Conservation (phyloP, 2,113 vertebrate species). For the Hystrix brachyura region DNA sequence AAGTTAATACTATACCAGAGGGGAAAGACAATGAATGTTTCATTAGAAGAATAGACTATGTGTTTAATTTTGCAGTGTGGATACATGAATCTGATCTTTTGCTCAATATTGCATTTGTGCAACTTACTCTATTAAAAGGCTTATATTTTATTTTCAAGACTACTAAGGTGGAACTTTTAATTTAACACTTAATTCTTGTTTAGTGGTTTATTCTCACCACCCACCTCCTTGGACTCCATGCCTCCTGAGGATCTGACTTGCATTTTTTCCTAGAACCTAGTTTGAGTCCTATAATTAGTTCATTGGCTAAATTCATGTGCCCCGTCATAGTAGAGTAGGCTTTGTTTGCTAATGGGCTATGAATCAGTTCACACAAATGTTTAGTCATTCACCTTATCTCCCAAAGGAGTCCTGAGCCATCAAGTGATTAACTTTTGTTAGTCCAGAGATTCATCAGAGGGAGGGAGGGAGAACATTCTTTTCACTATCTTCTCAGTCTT, state of each 20-base stretch:
- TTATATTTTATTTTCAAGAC: constrained; percentile 73
- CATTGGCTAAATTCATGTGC: neutral
- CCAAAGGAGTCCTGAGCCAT: neutral
- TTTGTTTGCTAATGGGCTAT: neutral
- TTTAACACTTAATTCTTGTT: constrained; percentile 70
- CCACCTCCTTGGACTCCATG: neutral
- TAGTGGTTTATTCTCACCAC: neutral
- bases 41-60: neutral
- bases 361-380: neutral
- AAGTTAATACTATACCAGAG: neutral
- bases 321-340: neutral
- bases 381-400: constrained; percentile 19
- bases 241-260: constrained; percentile 63
- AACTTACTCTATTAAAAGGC: constrained; percentile 3
- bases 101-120: constrained; percentile 43
- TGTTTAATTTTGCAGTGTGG: constrained; percentile 36
- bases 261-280: constrained; percentile 60
- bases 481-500: neutral
- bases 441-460: neutral
- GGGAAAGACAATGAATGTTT: neutral
- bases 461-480: neutral
- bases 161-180: constrained; percentile 58
- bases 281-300: fast-evolving
- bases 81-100: neutral
- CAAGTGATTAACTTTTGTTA: neutral